Base-by-base conservation (phyloP, 1,140 invertebrate species). In the Panonychus citri region DNA sequence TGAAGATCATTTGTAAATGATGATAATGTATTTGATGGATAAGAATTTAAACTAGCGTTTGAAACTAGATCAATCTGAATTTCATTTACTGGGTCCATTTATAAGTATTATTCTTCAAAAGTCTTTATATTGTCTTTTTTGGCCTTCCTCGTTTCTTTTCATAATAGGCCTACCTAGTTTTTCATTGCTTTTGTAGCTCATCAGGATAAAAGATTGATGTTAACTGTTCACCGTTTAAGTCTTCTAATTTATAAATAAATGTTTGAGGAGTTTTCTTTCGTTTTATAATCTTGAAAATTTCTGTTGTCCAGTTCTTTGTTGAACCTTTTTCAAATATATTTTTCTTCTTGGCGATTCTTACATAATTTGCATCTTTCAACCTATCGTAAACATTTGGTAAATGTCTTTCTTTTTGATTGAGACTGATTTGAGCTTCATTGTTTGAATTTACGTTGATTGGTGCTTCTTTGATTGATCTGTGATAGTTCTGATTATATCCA, bases 401-500 rank as follows among this genome's bases (percentile, higher is more conserved):
- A 3, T 19, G 19, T 8, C 15, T 8, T 46, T 46, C n/a, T 1
- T n/a, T 19, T 46, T 8, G 42, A 21, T 46, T 46, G 8, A 1
- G 15, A n/a, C n/a, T 46, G 42, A 19, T 46, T 46, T n/a, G 15
- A 3, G 42, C n/a, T 3, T 21, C 4, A 46, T 46, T 46, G 5
- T 46, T 19, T 8, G 1, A 2, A 5, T 5, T 10, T n/a, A 46
- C 42, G 2, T 46, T 7, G 10, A 5, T 1, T n/a, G 72, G 71
- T 43, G 58, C 62, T 59, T 66, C 66, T 63, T 63, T 62, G 19
- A 72, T 73, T n/a, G 65, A 70, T 50, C 66, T 43, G 67, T 74
- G 70, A 55, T 59, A 61, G 42, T 60, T 65, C 53, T 67, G 63
- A 64, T 74, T 74, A 60, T 74, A 74, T 28, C 62, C 50, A 19